A percentile compares a stretch with the other conserved stretches of the same genome.
phyloP scores from a whole-genome alignment of 2,113 vertebrate genomes.

The Podilymbus podiceps region DNA sequence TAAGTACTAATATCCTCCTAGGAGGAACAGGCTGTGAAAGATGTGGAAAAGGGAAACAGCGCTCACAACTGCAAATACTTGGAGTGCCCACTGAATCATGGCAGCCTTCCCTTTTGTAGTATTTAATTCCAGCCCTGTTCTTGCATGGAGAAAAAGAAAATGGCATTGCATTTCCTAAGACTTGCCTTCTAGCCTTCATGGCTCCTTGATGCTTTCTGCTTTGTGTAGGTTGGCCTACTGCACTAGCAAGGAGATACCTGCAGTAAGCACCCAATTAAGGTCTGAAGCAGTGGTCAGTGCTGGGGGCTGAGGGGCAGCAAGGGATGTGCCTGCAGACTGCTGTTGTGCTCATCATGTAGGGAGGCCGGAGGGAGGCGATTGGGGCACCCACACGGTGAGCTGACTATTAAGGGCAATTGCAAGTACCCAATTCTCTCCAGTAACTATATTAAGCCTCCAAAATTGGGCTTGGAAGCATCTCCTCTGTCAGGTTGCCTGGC shows the following conservation, averaged over 20 bases:
- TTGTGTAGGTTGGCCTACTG: fast-evolving
- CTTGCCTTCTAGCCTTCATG: not conserved
- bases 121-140: not conserved
- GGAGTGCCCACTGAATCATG: not conserved
- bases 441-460: not conserved
- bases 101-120: not conserved
- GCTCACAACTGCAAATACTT: not conserved
- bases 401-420: not conserved
- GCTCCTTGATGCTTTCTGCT: not conserved
- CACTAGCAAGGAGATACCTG: not conserved
- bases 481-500: not conserved
- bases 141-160: not conserved
- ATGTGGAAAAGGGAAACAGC: not conserved
- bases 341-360: not conserved
- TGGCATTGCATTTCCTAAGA: not conserved
- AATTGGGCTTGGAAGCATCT: not conserved
- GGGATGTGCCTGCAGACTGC: not conserved
- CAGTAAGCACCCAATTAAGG: not conserved
- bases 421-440: not conserved
- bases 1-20: too few species aligned
- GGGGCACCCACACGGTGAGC: not conserved
- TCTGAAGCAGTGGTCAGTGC: not conserved
- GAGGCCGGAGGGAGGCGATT: too few species aligned
- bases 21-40: not conserved
- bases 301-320: not conserved